Evolutionary conservation across 2,113 vertebrate species (phyloP), one percentile per base, ranked within the genome.

Genomic region (Trachemys scripta): DNA sequence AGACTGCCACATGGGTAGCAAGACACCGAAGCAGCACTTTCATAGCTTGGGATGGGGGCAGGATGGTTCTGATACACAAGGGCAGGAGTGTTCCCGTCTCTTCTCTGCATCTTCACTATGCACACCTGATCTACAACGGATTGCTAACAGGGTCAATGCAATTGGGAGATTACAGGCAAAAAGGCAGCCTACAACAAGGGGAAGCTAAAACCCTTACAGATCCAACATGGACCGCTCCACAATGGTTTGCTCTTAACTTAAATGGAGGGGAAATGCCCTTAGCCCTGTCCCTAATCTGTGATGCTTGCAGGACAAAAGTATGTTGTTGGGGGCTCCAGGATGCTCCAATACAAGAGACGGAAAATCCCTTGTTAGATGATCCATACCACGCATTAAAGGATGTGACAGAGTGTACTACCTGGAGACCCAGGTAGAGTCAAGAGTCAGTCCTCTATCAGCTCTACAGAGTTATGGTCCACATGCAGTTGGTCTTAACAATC

Each of bases 1-100:
- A 76, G 90, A 94, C 59, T 29, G 14, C 47, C 27, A 27, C 6
- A 12, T 1, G 24, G 24, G 5, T 16, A 22, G 59, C 59, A 62
- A 29, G 31, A 62, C 27, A 62, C 12, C 29, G 81, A 8, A 84
- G 16, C 5, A 19, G 22, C 59, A 65, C 5, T 82, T 38, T 49
- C 0, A 1, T 10, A 0, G 0, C 7, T 20, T 2, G 0, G 80
- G 82, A 5, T 0, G 0, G 83, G 59, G 72, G 35, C 8, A 79
- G 59, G 59, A 62, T 35, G 59, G 59, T 62, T 62, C 59, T 35
- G 5, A 5, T 27, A 62, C 27, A 62, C 31, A 62, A 31, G 59
- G 29, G 59, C 13, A 6, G 59, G 11, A 54, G 53, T 54, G 53
- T 62, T 31, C 31, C 31, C 29, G 31, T 35, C 27, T 62, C 59